Base-by-base conservation (phyloP, 1,140 invertebrate genomes). In the Cataglyphis hispanica region DNA sequence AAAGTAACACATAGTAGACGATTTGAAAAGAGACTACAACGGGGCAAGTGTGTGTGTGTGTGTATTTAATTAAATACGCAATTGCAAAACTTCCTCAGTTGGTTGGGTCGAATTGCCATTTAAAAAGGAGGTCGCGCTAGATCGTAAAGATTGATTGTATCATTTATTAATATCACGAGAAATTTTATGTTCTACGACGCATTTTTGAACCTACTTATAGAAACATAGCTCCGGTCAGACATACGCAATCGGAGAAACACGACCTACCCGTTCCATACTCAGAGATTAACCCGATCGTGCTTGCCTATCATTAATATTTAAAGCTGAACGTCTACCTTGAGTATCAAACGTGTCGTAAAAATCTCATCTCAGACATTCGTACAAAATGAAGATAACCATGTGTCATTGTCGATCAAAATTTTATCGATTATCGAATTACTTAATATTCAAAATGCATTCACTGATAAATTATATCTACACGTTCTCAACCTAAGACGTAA, bases 141-240 rank as follows among this genome's bases (percentile, higher is more conserved):
- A 80, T 80, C 77, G 77, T 80, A 69, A 46, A 69, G 58, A 80
- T 69, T 34, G 77, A 80, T 80, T 80, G 43, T 80, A 50, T 80
- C 64, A 25, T 34, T 80, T 69, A 69, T 80, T 80, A 80, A 80
- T 77, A 69, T 69, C 77, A 22, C 64, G 27, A 19, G 77, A 69
- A 25, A 80, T 80, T 80, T 80, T 80, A 34, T 46, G 46, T 80
- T 67, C 76, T 67, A 63, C 31, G 31, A 7, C 11, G 27, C 77
- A 80, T 80, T 80, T 80, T 80, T 80, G 34, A 56, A 31, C 64
- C 77, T 80, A 80, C 46, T 80, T 80, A 67, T 56, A 22, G 77
- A 80, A 80, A 80, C 46, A 69, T 80, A 80, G 77, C 77, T 80
- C 77, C 77, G 77, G 77, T 16, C 77, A 69, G 63, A 56, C 50